Percentiles rank a stretch among this genome's conserved stretches.
phyloP scores from a whole-genome alignment of 2,888 invertebrate species.

The Parnassius orleans region DNA sequence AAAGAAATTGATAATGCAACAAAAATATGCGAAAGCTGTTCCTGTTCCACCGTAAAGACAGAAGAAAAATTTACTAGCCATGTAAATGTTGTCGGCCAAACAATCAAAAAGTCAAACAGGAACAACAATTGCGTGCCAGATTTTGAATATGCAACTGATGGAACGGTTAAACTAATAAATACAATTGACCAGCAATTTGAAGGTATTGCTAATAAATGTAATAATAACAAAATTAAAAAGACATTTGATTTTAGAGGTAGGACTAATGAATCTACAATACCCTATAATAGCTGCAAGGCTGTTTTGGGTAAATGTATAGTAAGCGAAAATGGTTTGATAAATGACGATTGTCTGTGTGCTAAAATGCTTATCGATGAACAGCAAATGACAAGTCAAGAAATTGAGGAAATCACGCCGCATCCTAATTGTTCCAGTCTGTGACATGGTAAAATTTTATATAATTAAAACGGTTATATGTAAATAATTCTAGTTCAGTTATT shows the following conservation, averaged over 20 bases:
- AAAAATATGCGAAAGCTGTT: conserved; percentile 44
- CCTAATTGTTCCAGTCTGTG: conserved; percentile 38
- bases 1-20: conserved; percentile 3
- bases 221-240: conserved; percentile 12
- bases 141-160: conserved; percentile 53
- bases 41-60: conserved; percentile 39
- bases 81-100: conserved; percentile 7
- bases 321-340: conserved; percentile 59
- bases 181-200: conserved; percentile 52
- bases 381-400: conserved; percentile 59
- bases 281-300: conserved; percentile 64
- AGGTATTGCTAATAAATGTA: conserved; percentile 16
- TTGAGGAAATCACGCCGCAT: conserved; percentile 66
- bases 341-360: conserved; percentile 67
- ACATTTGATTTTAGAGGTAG: conserved; percentile 19
- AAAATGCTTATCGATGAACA: conserved; percentile 64
- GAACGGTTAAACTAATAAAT: conserved; percentile 61
- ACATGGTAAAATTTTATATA: not conserved
- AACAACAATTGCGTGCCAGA: conserved; percentile 36
- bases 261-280: conserved; percentile 38
- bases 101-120: conserved; percentile 19
- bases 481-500: no score
- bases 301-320: conserved; percentile 69
- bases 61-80: conserved; percentile 6
- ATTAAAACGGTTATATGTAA: not conserved